Base-by-base conservation (phyloP, 2,797 vertebrate genomes). In the Eulemur rubriventer region DNA sequence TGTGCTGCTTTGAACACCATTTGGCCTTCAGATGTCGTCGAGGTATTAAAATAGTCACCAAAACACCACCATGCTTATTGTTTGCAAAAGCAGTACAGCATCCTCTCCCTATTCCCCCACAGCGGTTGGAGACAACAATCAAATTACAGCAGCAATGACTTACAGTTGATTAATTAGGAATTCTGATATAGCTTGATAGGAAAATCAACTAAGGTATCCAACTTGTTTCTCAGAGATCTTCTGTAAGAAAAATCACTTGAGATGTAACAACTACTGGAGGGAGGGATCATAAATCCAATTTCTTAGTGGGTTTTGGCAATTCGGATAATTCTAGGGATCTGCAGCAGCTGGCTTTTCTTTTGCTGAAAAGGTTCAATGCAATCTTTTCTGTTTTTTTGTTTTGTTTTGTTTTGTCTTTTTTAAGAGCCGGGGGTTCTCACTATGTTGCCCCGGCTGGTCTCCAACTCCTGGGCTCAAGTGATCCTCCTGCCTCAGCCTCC, bases 1-100 rank as follows among this genome's bases (percentile, higher is more conserved):
- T 99, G 99, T 0, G 99, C 99, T 22, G 99, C 99, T 99, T 99
- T 99, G 98, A 99, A 99, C 99, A 99, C 99, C 98, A 99, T 99
- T 96, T 99, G 99, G 97, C 99, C 99, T 97, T 99, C 99, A 55
- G 95, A 99, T 96, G 98, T 99, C 93, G 99, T 97, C 67, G 99
- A 99, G 95, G 99, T 99, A 13, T 99, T 99, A 98, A 99, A 99
- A 98, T 99, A n/a, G 48, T 55, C 99, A 81, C 99, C 99, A 96
- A 99, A 99, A 98, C 99, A 99, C 98, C 99, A 99, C 99, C 99
- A 24, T 99, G 99, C 98, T 99, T 99, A 97, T 99, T 99, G 98
- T 99, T 99, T 50, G 99, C 99, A 92, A 99, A 99, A 81, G 99
- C 99, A 0, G 99, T 98, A 99, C 99, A 99, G 87, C 99, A 99